Percentiles rank a stretch among this genome's conserved stretches.
phyloP scores from a whole-genome alignment of 2,797 vertebrate species.

The Chrosomus eos region DNA sequence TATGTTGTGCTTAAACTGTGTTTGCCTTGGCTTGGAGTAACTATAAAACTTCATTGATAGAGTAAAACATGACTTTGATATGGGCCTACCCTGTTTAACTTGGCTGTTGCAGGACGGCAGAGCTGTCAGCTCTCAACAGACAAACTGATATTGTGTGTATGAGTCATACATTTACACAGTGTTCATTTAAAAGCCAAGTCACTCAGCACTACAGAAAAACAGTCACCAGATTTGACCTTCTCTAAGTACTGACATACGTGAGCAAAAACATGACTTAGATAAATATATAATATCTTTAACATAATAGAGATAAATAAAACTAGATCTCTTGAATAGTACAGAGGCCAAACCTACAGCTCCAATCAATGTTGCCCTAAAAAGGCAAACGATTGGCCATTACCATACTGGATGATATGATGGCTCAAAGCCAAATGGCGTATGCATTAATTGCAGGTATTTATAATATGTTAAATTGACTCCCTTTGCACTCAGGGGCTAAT shows the following conservation, averaged over 20 bases:
- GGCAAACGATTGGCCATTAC: not conserved
- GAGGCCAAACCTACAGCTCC: not conserved
- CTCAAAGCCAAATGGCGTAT: not conserved
- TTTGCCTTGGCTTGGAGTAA: conserved; percentile 27
- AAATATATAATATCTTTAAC: not conserved
- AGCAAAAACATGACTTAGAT: not conserved
- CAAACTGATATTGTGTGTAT: conserved; percentile 9
- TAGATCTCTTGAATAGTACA: not conserved
- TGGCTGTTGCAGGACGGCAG: conserved; percentile 23
- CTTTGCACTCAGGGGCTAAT: not conserved
- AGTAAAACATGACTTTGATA: conserved; percentile 31
- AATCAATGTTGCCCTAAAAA: not conserved
- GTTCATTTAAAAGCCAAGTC: conserved; percentile 1
- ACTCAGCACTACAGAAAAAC: conserved; percentile 1
- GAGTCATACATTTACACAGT: conserved; percentile 26
- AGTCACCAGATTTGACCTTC: not conserved
- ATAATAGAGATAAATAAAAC: not conserved
- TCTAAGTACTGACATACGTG: not conserved
- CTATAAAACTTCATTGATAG: conserved; percentile 6
- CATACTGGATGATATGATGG: not conserved
- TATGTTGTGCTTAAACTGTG: not conserved
- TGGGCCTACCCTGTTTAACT: conserved; percentile 17
- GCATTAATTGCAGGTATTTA: too few relatives aligned
- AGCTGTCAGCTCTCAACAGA: conserved; percentile 9
- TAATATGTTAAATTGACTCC: not conserved